Evolutionary conservation across 2,113 vertebrate species (phyloP), one percentile per base, ranked within the genome.

Genomic region (Cebus imitator): DNA sequence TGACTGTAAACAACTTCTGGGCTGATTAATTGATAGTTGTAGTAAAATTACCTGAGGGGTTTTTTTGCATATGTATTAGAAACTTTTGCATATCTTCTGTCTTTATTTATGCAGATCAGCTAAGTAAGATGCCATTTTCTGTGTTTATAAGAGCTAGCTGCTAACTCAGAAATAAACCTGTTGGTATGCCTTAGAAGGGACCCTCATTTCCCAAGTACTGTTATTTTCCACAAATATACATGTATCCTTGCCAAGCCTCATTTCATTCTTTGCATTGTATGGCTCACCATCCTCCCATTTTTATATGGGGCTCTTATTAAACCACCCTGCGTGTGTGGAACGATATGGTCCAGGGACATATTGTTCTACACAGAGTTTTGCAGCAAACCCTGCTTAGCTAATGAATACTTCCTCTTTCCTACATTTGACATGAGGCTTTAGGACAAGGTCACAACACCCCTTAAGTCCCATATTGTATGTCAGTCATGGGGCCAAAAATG

Each of bases 11-110:
- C 52, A 97, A 82, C 21, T 95, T 92, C 75, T 85, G 40, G 64
- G 18, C 64, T 97, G 96, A 92, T 97, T 95, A 94, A 96, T 90
- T 96, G 90, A 96, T 92, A 97, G 58, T 45, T 96, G 96, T 93
- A 94, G 21, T 93, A 48, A 90, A 96, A 93, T 97, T 96, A 90
- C 86, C 55, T 75, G 66, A 96, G 16, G 18, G 4, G 12, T 70
- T 58, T 37, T 73, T 95, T 96, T 93, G 70, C 87, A 81, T 92
- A 90, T 90, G 57, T 87, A 84, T 93, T 97, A 94, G 76, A 92
- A 95, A 91, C 57, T 73, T 84, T 95, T 93, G 78, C 58, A 66
- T 88, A 37, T 70, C 32, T 95, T 87, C 66, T 89, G 27, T 75
- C 48, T 61, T 55, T 75, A 78, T 72, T 95, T 87, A 61, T 86